Base-by-base conservation (phyloP, 1,140 invertebrate genomes). In the Drosophila sucinea region DNA sequence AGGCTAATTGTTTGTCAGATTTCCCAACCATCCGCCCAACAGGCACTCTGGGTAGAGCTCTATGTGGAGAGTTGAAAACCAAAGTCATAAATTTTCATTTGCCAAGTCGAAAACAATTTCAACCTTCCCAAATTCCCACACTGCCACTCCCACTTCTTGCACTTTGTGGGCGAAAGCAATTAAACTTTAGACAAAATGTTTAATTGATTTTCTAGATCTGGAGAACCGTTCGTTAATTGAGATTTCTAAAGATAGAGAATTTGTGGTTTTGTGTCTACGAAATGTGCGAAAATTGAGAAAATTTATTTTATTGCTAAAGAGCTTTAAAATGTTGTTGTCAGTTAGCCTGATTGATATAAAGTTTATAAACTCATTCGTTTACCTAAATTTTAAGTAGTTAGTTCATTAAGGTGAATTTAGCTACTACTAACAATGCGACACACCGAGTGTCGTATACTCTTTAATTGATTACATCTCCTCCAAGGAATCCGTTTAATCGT, bases 21-120 rank as follows among this genome's bases (percentile, higher is more conserved):
- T 32, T 23, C 10, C 38, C 35, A 33, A 1, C 17, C 23, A 51
- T 25, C 23, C 25, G 1, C 38, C 10, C 38, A 7, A 6, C 35
- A 3, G 4, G 6, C 44, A 44, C 23, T 44, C 5, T 25, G 7
- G 6, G 3, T 2, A 7, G 11, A 8, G 6, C 23, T 27, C 23
- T 17, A 27, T 7, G 44, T 51, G 23, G 2, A 51, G 44, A 51
- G 23, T 51, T 27, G n/a, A 54, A 40, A 73, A 61, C 38, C 70
- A 29, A 73, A 82, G 79, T 56, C 71, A 81, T 82, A 81, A 82
- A 81, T 81, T 81, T 78, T 78, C 67, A 73, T 82, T 81, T 77
- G 25, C 56, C 51, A 64, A 60, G 71, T 58, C 57, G 69, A 62
- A 77, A 77, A 62, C 62, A 55, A 61, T 40, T 60, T 30, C 32